Evolutionary conservation across 2,113 vertebrate species (phyloP).

Genomic region (Vulpes vulpes): DNA sequence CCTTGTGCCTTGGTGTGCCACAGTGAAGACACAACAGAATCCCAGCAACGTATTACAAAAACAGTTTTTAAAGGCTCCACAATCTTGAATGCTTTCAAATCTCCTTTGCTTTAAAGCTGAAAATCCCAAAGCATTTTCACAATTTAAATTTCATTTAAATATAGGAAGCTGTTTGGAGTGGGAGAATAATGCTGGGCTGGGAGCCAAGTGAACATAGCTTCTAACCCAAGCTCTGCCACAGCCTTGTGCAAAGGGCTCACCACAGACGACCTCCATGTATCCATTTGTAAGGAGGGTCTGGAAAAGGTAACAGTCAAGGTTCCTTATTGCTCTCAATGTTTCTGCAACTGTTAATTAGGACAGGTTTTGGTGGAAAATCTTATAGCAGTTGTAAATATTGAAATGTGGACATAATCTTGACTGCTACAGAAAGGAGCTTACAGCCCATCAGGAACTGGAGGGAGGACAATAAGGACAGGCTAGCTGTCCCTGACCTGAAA

Average conservation of each 20-base stretch:
- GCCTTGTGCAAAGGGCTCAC: not conserved
- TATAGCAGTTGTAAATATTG: not conserved
- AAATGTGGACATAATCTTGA: not conserved
- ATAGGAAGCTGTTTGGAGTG: not conserved
- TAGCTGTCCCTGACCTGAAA: not conserved
- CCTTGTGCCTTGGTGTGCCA: not conserved
- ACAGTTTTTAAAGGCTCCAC: not conserved
- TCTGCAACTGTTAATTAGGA: not conserved
- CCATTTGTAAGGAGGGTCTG: accelerated
- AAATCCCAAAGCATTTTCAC: not conserved
- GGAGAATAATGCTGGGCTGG: not conserved
- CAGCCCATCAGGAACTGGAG: accelerated
- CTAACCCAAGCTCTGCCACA: not conserved
- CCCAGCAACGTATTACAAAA: not conserved
- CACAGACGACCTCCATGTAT: accelerated
- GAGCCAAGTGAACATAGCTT: accelerated
- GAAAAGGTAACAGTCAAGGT: not conserved
- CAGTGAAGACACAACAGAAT: not conserved
- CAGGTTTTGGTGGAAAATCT: not conserved
- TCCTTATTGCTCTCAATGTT: not conserved
- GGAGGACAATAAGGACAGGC: not conserved
- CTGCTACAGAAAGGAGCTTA: not conserved
- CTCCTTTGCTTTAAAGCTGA: not conserved
- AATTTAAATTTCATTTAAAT: not conserved
- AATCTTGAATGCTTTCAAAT: not conserved